Conservation (phyloP, 2,113 vertebrate species). For the Hydropotes inermis region DNA sequence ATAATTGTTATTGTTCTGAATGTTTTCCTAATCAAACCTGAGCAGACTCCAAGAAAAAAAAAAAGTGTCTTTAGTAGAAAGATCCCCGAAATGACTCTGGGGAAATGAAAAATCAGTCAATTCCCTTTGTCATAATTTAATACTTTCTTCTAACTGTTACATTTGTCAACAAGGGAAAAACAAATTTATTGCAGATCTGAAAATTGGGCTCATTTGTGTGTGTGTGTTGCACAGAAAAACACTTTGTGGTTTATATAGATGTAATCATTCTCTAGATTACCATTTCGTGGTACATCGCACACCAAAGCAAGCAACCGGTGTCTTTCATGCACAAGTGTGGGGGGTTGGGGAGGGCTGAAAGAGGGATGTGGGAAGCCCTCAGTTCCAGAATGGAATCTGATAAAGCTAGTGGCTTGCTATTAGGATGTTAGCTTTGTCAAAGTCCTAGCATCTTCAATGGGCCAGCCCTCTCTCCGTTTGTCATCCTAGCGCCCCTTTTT, state of each 20-base stretch:
- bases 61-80: neutral
- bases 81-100: neutral
- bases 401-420: conserved; percentile 89
- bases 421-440: conserved; percentile 88
- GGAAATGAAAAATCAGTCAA: conserved; percentile 40
- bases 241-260: conserved; percentile 76
- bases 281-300: conserved; percentile 87
- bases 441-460: conserved; percentile 82
- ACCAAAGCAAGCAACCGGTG: conserved; percentile 87
- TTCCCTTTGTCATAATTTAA: conserved; percentile 30
- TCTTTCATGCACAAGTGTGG: conserved; percentile 73
- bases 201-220: conserved; percentile 71
- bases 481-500: conserved; percentile 98
- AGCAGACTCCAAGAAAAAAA: neutral
- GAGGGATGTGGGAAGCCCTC: conserved; percentile 63
- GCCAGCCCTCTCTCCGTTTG: conserved; percentile 91
- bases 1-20: neutral
- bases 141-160: neutral
- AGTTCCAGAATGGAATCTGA: conserved; percentile 89
- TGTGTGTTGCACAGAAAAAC: conserved; percentile 49
- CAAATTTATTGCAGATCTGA: neutral
- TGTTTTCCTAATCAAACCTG: conserved; percentile 1
- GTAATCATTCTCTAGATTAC: conserved; percentile 83
- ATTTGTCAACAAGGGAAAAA: conserved; percentile 46
- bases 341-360: conserved; percentile 63